Evolutionary conservation across 2,113 vertebrate species (phyloP).

Genomic region (Macquaria australasica): DNA sequence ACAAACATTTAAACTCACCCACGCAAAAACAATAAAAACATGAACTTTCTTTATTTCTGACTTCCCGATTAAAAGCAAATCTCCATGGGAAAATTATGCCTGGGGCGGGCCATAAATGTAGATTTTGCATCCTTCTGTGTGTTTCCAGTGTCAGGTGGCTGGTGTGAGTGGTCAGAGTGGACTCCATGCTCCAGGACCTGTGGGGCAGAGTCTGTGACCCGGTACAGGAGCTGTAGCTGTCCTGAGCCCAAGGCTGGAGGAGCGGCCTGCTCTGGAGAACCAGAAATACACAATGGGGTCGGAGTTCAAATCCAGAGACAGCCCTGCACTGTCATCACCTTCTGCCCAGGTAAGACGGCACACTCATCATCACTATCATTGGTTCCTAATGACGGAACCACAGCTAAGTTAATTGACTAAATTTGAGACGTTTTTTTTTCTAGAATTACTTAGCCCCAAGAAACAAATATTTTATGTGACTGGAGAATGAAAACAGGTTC

Average conservation of each 20-base stretch:
- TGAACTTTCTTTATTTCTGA: background rate
- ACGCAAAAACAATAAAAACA: background rate
- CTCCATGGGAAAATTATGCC: too few species aligned
- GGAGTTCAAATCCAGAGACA: constrained; percentile 86
- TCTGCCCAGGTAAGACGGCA: constrained; percentile 85
- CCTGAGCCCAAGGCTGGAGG: constrained; percentile 84
- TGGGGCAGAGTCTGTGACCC: constrained; percentile 83
- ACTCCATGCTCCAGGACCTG: constrained; percentile 89
- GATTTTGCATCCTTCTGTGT: background rate
- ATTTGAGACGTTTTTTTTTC: too few species aligned
- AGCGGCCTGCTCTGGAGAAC: constrained; percentile 74
- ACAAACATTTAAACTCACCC: background rate
- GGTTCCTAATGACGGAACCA: background rate
- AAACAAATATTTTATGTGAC: background rate
- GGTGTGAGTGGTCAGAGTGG: constrained; percentile 92
- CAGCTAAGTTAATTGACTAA: background rate
- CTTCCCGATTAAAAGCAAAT: background rate
- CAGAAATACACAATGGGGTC: constrained; percentile 77
- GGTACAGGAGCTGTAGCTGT: constrained; percentile 89
- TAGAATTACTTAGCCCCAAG: background rate
- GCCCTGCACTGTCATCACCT: constrained; percentile 81
- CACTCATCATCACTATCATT: background rate
- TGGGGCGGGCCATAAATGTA: background rate
- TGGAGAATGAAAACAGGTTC: background rate
- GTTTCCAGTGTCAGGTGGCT: constrained; percentile 85